These are phyloP conservation scores for Phaonia tiefii DNA, from an alignment of 2,888 invertebrate genomes.

Conservation along the genomic window DNA sequence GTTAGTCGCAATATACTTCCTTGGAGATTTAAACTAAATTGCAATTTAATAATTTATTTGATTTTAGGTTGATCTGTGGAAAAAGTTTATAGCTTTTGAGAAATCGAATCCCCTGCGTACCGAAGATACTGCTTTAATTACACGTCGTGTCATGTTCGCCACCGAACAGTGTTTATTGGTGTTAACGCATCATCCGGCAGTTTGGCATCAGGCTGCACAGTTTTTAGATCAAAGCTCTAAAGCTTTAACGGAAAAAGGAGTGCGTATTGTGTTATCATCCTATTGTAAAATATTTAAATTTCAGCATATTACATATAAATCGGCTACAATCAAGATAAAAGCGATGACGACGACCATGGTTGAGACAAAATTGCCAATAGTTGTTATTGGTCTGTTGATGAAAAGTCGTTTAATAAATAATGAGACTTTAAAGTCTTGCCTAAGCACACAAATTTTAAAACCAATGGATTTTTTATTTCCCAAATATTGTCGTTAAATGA, in stretches of 20 bases:
- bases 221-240: constrained; percentile 97
- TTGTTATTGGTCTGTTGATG: constrained; percentile 38
- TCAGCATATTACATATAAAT: constrained; percentile 15
- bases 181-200: constrained; percentile 97
- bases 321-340: background rate
- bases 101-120: constrained; percentile 97
- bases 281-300: constrained; percentile 64
- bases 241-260: constrained; percentile 96
- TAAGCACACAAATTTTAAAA: constrained; percentile 61
- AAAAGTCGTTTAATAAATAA: constrained; percentile 58
- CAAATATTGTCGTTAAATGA: constrained; percentile 53
- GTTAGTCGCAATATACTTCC: constrained; percentile 80
- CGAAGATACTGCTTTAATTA: constrained; percentile 96
- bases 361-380: constrained; percentile 20
- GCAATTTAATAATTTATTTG: constrained; percentile 32
- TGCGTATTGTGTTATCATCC: constrained; percentile 80
- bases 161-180: constrained; percentile 98
- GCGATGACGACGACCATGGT: background rate
- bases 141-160: constrained; percentile 97
- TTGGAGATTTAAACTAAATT: background rate
- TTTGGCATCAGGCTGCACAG: constrained; percentile 99
- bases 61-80: constrained; percentile 95
- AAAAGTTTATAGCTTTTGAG: constrained; percentile 99
- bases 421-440: constrained; percentile 53
- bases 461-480: constrained; percentile 67